Evolutionary conservation across 2,797 vertebrate genomes (phyloP), one percentile per base, ranked within the genome.

Genomic region (Steatocranus sp.): DNA sequence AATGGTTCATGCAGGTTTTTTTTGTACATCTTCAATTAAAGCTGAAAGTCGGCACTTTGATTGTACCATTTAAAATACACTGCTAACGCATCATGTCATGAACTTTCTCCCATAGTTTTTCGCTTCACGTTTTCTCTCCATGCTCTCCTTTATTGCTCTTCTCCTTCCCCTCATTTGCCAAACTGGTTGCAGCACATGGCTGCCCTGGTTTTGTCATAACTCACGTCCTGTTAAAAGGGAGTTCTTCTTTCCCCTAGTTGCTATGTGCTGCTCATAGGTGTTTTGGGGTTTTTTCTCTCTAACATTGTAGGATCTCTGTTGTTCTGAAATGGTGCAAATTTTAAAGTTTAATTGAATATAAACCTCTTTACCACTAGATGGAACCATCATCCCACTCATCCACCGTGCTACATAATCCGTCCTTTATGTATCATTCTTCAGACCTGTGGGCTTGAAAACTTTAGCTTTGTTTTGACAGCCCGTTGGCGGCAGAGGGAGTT

Each of bases 301-400:
- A 48, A 73, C 15, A 48, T 48, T 48, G 15, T 48, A 8, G 66
- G 41, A 27, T n/a, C 4, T 30, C 6, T 48, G 41, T 48, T 46
- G 41, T 73, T 73, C 38, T 73, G 41, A 73, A 48, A 18, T 30
- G 41, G 41, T 48, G 3, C 25, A 73, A 30, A 48, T 46, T n/a
- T 12, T 48, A 73, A 48, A 73, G 25, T 73, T 30, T n/a, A 48
- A 73, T 6, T 30, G 17, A 73, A 48, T 30, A 27, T 1, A 18
- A 73, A 48, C 10, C 25, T 48, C 2, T 32, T 73, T 14, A 76
- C 63, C 93, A 93, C 90, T 90, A 93, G 94, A 92, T 92, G 93
- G 92, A 79, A 90, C 86, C 86, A 90, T 87, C 11, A 12, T 30
- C 48, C 83, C 74, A 91, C 34, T 38, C 38, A 68, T 17, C 36